Base-by-base conservation (phyloP, 2,888 invertebrate genomes). In the Mamestra brassicae region DNA sequence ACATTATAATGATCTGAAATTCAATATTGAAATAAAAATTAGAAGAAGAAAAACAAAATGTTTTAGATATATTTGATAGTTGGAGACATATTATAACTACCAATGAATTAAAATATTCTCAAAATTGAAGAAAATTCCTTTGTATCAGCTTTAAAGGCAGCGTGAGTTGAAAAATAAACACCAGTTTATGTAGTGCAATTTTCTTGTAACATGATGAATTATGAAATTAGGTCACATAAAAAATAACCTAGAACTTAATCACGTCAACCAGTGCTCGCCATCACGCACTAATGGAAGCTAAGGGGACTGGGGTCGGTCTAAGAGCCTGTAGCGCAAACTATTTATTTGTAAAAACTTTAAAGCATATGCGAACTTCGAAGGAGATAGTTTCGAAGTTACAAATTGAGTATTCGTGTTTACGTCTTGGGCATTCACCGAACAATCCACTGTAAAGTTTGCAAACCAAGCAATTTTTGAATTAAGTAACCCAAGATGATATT, bases 161-260 rank as follows among this genome's bases (percentile, higher is more conserved):
- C 26, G 36, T 10, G 34, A 64, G 45, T 55, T 38, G 26, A 76
- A 77, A 77, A 64, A 75, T 68, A 73, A 69, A 74, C 67, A 74
- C 17, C 55, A 0, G 11, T 67, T 71, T 71, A 71, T 75, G 60
- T 70, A 13, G 54, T 78, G 77, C 83, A 81, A 78, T 85, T 78
- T 81, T 68, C 79, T 71, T 74, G 54, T 78, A 67, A 76, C 67
- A 63, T 81, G 72, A 71, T 77, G 58, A 77, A 83, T 85, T 76
- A 88, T 85, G 74, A 83, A 87, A 88, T 83, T 80, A 87, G 89
- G 89, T 88, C 89, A 83, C 50, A 85, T 87, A 87, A 87, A 88
- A 89, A 88, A 63, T 80, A 85, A 87, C 85, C 85, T 87, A 87
- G 85, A 83, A 85, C 76, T 74, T 76, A 87, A 77, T 86, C 72